phyloP scores from a whole-genome alignment of 2,888 invertebrate species.

The Caprella mutica region DNA sequence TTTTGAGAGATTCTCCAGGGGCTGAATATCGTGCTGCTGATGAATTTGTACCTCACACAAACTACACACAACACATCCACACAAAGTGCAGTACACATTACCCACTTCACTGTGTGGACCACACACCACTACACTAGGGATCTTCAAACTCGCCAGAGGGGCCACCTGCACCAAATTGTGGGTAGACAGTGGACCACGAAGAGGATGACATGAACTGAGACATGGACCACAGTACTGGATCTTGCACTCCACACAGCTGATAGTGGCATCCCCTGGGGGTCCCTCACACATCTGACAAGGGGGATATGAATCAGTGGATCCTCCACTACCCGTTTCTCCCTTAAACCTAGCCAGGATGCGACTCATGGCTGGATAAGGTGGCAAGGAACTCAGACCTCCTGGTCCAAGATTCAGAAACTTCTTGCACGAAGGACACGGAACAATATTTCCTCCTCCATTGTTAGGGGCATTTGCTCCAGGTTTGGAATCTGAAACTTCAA shows the following conservation, averaged over 20 bases:
- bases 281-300: slow-evolving; percentile 66
- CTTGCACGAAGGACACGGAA: slow-evolving; percentile 61
- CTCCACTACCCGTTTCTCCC: slow-evolving; percentile 44
- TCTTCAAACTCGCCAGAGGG: slow-evolving; percentile 35
- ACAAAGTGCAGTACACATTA: slow-evolving; percentile 79
- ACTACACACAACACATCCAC: slow-evolving; percentile 40
- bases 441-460: slow-evolving; percentile 2
- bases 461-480: too few relatives aligned
- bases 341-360: slow-evolving; percentile 84
- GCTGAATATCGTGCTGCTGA: slow-evolving; percentile 71
- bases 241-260: slow-evolving; percentile 38
- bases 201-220: slow-evolving; percentile 29
- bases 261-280: slow-evolving; percentile 60
- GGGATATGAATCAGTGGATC: slow-evolving; percentile 8
- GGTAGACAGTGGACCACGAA: slow-evolving; percentile 36
- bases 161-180: slow-evolving; percentile 45
- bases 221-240: slow-evolving; percentile 29
- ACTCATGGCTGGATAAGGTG: slow-evolving; percentile 74
- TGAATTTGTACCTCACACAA: slow-evolving; percentile 11
- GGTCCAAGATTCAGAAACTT: slow-evolving; percentile 88
- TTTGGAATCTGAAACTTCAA: too few relatives aligned
- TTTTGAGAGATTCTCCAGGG: slow-evolving; percentile 81
- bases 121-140: slow-evolving; percentile 46
- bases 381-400: slow-evolving; percentile 78
- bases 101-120: slow-evolving; percentile 70